These are phyloP conservation scores for Wasmannia auropunctata DNA, from an alignment of 1,140 invertebrate genomes.

Conservation along the genomic window DNA sequence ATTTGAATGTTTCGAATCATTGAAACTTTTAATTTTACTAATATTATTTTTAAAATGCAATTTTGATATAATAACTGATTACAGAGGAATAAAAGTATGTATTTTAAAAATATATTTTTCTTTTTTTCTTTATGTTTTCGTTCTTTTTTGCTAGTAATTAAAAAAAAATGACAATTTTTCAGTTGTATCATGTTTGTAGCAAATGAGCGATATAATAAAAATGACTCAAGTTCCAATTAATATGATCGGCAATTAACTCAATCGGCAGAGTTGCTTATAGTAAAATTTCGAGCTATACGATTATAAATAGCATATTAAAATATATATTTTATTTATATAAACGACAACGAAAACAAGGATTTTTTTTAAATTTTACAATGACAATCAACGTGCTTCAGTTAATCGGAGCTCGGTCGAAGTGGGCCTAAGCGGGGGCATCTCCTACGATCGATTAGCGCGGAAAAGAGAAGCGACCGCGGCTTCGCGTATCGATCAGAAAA, in stretches of 20 bases:
- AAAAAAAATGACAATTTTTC: too few species aligned
- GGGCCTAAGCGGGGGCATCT: not conserved
- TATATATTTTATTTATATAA: not conserved
- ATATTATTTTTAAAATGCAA: too few species aligned
- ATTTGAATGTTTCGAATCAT: too few species aligned
- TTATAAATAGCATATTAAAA: not conserved
- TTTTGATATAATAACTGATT: too few species aligned
- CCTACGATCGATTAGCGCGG: constrained; percentile 2
- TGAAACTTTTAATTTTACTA: too few species aligned
- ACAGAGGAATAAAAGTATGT: too few species aligned
- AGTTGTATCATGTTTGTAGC: too few species aligned
- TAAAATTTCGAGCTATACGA: too few species aligned
- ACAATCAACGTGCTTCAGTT: not conserved
- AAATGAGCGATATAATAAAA: not conserved
- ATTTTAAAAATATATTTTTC: too few species aligned
- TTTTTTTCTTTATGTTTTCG: too few species aligned
- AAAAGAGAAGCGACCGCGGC: not conserved
- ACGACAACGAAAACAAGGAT: not conserved
- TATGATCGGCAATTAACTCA: not conserved
- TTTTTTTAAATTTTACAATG: not conserved
- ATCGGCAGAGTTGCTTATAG: not conserved
- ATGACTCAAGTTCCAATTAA: not conserved
- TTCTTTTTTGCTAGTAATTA: too few species aligned
- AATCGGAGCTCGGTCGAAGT: not conserved
- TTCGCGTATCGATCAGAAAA: constrained; percentile 50